Conservation (phyloP, 2,888 invertebrate genomes). For the Seladonia tumulorum region DNA sequence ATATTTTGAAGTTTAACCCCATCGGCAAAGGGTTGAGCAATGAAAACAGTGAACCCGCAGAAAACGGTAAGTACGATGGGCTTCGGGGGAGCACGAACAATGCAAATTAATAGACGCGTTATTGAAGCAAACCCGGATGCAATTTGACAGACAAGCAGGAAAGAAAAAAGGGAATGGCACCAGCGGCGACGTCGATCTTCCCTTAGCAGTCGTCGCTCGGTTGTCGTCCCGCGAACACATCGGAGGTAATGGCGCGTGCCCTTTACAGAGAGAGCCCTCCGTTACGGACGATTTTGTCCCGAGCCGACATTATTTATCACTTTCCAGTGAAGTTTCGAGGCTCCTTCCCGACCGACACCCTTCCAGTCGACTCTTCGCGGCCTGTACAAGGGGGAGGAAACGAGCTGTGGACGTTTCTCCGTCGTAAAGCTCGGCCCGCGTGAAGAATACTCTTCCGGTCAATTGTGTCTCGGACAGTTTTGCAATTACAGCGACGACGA, state of each 20-base stretch:
- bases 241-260: constrained; percentile 82
- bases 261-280: constrained; percentile 74
- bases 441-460: constrained; percentile 59
- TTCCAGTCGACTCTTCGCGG: constrained; percentile 12
- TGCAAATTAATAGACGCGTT: not conserved
- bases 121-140: not conserved
- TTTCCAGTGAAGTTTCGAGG: constrained; percentile 68
- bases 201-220: constrained; percentile 44
- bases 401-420: constrained; percentile 59
- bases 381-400: constrained; percentile 44
- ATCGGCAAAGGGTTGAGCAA: too few species aligned
- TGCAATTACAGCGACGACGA: constrained; percentile 33
- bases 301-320: constrained; percentile 78
- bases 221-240: constrained; percentile 67
- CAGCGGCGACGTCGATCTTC: constrained; percentile 38
- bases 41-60: too few species aligned
- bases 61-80: not conserved
- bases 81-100: not conserved
- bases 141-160: not conserved
- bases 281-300: constrained; percentile 80
- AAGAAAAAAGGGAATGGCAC: constrained; percentile 5
- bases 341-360: constrained; percentile 33
- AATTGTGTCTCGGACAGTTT: constrained; percentile 45
- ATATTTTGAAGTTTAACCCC: too few species aligned
- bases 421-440: constrained; percentile 52